A percentile compares a stretch with the other conserved stretches of the same genome.
These are phyloP conservation scores for Cyphomyrmex costatus DNA, from an alignment of 1,140 invertebrate species.

Conservation along the genomic window DNA sequence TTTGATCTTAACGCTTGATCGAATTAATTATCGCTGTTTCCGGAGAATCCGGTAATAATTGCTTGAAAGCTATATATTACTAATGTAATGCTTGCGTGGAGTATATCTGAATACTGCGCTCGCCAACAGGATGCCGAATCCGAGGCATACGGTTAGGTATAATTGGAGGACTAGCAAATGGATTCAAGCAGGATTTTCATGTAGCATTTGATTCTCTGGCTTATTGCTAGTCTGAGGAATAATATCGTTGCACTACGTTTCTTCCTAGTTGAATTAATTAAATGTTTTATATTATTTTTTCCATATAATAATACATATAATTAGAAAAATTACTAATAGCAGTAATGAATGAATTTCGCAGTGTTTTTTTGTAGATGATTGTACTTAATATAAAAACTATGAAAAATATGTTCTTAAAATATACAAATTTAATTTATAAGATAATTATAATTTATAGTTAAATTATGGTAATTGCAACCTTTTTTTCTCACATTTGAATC, in stretches of 20 bases:
- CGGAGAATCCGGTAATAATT: slow-evolving; percentile 19
- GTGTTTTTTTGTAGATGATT: background rate
- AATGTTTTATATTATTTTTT: background rate
- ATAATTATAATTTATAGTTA: too few relatives aligned
- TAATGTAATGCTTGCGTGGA: slow-evolving; percentile 26
- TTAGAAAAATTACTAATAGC: background rate
- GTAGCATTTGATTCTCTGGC: background rate
- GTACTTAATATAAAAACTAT: too few relatives aligned
- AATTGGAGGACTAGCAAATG: slow-evolving; percentile 9
- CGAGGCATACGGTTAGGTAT: background rate
- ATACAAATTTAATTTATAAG: slow-evolving; percentile 1
- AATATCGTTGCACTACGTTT: background rate
- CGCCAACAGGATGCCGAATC: background rate
- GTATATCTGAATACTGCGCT: slow-evolving; percentile 30
- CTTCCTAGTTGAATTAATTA: background rate
- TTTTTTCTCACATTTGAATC: too few relatives aligned
- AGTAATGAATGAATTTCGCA: background rate
- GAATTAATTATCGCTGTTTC: slow-evolving; percentile 61
- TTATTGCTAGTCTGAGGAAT: background rate
- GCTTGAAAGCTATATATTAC: slow-evolving; percentile 27
- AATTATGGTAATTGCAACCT: too few relatives aligned
- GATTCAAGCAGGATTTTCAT: slow-evolving; percentile 23
- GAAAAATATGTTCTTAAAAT: background rate
- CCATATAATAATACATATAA: background rate
- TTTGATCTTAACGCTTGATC: slow-evolving; percentile 62